phyloP scores from a whole-genome alignment of 2,888 invertebrate species.

The Andrena bucephala region DNA sequence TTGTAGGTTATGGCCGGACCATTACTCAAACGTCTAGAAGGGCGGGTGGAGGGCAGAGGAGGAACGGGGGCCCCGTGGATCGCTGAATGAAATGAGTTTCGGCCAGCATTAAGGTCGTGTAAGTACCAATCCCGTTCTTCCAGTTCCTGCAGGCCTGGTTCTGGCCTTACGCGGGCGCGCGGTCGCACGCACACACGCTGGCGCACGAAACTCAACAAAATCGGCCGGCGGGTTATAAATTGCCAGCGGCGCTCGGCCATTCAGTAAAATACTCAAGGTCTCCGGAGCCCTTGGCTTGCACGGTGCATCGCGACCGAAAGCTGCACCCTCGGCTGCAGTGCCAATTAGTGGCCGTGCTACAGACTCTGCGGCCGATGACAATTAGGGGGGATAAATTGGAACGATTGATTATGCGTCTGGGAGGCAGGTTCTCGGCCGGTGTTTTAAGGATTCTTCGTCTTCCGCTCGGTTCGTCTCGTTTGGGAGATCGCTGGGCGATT shows the following conservation, averaged over 20 bases:
- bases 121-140: conserved; percentile 73
- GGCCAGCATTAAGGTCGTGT: conserved; percentile 65
- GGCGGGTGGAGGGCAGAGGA: conserved; percentile 23
- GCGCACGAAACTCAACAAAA: conserved; percentile 55
- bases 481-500: background rate
- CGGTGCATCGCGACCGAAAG: conserved; percentile 32
- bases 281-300: conserved; percentile 23
- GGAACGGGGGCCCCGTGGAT: conserved; percentile 52
- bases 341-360: conserved; percentile 42
- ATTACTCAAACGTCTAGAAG: conserved; percentile 62
- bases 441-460: background rate
- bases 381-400: conserved; percentile 49
- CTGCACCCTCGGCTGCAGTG: conserved; percentile 20
- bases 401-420: conserved; percentile 43
- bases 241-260: conserved; percentile 43
- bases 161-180: conserved; percentile 11
- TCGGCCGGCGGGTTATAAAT: conserved; percentile 62
- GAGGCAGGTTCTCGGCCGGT: conserved; percentile 1
- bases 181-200: conserved; percentile 15
- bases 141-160: conserved; percentile 60
- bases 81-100: conserved; percentile 73
- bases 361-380: conserved; percentile 21
- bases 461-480: background rate
- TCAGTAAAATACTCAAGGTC: conserved; percentile 57
- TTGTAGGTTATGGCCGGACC: conserved; percentile 65